These are phyloP conservation scores for Achroia grisella DNA, from an alignment of 1,140 invertebrate species.

Conservation along the genomic window DNA sequence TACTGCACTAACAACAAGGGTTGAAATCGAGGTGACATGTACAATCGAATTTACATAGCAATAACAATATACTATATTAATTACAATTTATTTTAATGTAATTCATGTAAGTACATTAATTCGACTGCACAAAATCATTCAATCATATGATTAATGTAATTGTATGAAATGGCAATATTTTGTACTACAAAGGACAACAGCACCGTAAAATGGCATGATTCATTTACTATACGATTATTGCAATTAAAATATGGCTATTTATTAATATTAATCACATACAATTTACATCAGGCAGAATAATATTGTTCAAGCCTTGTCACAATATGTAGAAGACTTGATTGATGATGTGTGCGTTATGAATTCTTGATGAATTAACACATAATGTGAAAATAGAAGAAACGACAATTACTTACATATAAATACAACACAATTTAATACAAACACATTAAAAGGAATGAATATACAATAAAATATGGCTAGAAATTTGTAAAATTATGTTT, in stretches of 20 bases:
- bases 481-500: neutral
- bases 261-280: neutral
- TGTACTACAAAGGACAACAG: conserved; percentile 26
- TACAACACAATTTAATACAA: no score
- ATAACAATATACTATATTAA: neutral
- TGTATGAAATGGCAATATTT: conserved; percentile 5
- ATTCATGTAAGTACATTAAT: neutral
- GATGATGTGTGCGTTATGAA: no score
- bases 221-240: conserved; percentile 1
- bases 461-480: conserved; percentile 12
- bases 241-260: conserved; percentile 2
- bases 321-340: no score
- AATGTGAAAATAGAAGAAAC: conserved; percentile 6
- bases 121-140: neutral
- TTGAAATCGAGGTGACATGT: neutral
- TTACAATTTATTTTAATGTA: neutral
- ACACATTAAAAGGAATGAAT: conserved; percentile 10
- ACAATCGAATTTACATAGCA: neutral
- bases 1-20: neutral
- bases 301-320: no score
- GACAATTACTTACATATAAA: neutral
- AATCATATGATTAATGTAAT: neutral
- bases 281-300: neutral
- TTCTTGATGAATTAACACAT: no score
- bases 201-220: conserved; percentile 23